Base-by-base conservation (phyloP, 1,140 invertebrate genomes). In the Leptopilina boulardi region DNA sequence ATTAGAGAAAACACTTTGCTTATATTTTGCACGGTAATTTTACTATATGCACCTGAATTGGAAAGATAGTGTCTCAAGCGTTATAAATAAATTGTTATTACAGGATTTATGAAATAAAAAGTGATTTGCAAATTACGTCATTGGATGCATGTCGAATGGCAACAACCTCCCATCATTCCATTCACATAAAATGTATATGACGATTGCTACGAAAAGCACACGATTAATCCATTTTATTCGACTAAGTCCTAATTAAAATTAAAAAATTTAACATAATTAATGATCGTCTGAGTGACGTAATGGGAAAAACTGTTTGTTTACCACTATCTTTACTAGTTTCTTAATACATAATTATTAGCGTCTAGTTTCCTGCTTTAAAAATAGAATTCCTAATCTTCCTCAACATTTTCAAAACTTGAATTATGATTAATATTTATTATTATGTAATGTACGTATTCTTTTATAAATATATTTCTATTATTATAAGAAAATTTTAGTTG, bases 251-350 rank as follows among this genome's bases (percentile, higher is more conserved):
- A 3, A 59, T 21, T 0, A 19, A 10, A 19, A 59, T 19, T 51
- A 18, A 51, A 51, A 51, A 6, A 51, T 5, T 51, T n/a, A 18
- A 18, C 56, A 21, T 13, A 59, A 26, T 15, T 26, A 21, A 23
- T 10, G 9, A 10, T 0, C 19, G 18, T 10, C 6, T 54, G 1
- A 13, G 10, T 23, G 54, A 23, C 18, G 54, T 59, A 23, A 59
- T 23, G 18, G 54, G 54, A 59, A 59, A 59, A 59, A 59, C 18
- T 59, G n/a, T n/a, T 51, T n/a, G 54, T 54, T n/a, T n/a, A 54
- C 51, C 18, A 13, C 47, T 51, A 23, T 59, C 19, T 59, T 26
- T 9, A 59, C 18, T 59, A 38, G 0, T 59, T 59, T 23, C 18
- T 59, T 23, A 59, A 23, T 21, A 23, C 8, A 54, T n/a, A 21